Conservation (phyloP, 2,113 vertebrate species). For the Balaenoptera acutorostrata region DNA sequence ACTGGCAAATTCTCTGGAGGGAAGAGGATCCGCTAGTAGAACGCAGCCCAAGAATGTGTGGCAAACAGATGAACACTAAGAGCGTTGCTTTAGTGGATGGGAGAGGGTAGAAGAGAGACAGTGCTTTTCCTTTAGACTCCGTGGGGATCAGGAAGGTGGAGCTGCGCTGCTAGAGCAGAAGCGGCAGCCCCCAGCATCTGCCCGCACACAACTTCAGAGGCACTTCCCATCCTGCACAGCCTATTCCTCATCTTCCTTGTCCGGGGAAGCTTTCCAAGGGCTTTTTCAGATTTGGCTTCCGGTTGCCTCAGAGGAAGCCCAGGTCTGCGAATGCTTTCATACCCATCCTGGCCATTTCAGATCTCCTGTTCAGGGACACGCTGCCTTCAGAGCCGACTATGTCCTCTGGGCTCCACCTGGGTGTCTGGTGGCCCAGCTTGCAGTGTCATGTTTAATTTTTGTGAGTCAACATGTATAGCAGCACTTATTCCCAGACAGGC, state of each 20-base stretch:
- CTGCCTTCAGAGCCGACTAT: slow-evolving; percentile 70
- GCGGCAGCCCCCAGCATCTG: neutral
- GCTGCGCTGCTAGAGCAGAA: neutral
- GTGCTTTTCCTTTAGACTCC: neutral
- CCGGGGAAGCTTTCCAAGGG: slow-evolving; percentile 63
- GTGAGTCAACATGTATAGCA: slow-evolving; percentile 78
- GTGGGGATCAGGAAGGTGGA: no score
- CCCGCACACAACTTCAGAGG: slow-evolving; percentile 56
- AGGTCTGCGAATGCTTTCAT: slow-evolving; percentile 65
- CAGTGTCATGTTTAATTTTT: slow-evolving; percentile 72
- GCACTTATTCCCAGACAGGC: slow-evolving; percentile 75
- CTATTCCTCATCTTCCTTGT: slow-evolving; percentile 59
- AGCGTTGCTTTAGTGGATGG: neutral
- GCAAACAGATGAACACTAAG: neutral
- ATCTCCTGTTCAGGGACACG: slow-evolving; percentile 74
- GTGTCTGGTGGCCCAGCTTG: slow-evolving; percentile 68
- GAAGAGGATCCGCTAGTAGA: neutral
- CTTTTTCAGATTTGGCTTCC: slow-evolving; percentile 74
- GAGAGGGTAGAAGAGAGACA: neutral
- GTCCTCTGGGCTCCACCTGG: slow-evolving; percentile 69
- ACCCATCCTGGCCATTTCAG: slow-evolving; percentile 73
- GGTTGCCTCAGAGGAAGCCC: slow-evolving; percentile 19
- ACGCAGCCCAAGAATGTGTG: neutral
- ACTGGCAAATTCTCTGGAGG: neutral
- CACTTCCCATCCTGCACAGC: slow-evolving; percentile 45